Conservation (phyloP, 2,888 invertebrate genomes). For the Trissonchulus sp. region DNA sequence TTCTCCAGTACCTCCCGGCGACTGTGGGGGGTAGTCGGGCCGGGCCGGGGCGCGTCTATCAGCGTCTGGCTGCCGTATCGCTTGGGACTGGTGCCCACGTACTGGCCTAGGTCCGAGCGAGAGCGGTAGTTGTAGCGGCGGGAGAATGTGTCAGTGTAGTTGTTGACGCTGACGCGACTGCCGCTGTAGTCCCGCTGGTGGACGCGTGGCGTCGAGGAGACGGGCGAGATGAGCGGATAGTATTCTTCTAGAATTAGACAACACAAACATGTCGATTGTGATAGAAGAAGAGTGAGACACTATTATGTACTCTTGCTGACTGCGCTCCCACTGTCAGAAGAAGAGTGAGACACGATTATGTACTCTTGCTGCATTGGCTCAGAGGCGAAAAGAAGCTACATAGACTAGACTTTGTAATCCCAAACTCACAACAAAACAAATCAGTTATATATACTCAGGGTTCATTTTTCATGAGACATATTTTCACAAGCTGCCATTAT, state of each 20-base stretch:
- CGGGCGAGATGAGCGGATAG: constrained; percentile 22
- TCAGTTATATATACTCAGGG: too few relatives aligned
- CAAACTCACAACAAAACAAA: too few relatives aligned
- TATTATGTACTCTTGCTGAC: too few relatives aligned
- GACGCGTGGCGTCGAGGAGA: constrained; percentile 22
- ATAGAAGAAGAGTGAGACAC: too few relatives aligned
- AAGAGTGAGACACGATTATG: too few relatives aligned
- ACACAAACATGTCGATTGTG: too few relatives aligned
- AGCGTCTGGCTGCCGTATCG: constrained; percentile 49
- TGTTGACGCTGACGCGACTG: constrained; percentile 13
- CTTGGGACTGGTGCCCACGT: constrained; percentile 38
- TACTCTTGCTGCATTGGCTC: too few relatives aligned
- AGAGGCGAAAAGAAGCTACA: too few relatives aligned
- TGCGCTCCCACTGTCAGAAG: too few relatives aligned
- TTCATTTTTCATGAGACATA: too few relatives aligned
- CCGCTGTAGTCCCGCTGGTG: neutral
- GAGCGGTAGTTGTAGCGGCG: constrained; percentile 49
- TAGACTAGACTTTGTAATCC: too few relatives aligned
- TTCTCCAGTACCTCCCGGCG: constrained; percentile 48
- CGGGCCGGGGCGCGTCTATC: constrained; percentile 49
- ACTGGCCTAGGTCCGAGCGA: constrained; percentile 45
- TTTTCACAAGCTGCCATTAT: too few relatives aligned
- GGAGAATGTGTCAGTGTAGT: constrained; percentile 42
- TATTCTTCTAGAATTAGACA: constrained; percentile 7
- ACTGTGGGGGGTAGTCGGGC: constrained; percentile 44